Conservation (phyloP, 2,888 invertebrate genomes). For the Euplexia lucipara region DNA sequence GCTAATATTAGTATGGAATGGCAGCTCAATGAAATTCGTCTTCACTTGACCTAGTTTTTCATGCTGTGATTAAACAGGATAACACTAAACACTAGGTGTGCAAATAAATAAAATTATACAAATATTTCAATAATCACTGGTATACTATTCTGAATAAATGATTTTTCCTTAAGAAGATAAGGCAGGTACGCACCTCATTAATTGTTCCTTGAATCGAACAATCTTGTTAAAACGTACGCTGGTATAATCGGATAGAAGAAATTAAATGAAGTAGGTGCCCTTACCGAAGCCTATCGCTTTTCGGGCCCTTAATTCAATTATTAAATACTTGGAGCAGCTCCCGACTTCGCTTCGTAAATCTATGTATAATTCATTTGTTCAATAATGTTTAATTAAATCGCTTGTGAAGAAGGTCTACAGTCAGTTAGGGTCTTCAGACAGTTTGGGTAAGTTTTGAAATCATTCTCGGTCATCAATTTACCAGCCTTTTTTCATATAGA, state of each 20-base stretch:
- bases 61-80: no score
- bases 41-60: no score
- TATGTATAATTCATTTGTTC: slow-evolving; percentile 14
- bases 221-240: slow-evolving; percentile 7
- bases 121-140: no score
- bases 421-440: background rate
- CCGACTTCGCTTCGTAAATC: slow-evolving; percentile 10
- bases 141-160: no score
- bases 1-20: no score
- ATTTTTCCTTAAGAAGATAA: no score
- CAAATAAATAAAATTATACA: no score
- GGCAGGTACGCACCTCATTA: background rate
- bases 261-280: slow-evolving; percentile 28
- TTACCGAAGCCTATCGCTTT: slow-evolving; percentile 25
- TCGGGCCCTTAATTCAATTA: slow-evolving; percentile 39
- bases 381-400: background rate
- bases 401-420: background rate
- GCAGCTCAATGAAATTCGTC: no score
- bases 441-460: no score
- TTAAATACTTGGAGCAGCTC: background rate
- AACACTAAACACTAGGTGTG: no score
- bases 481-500: no score
- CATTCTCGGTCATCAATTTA: no score
- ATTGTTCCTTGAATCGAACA: background rate
- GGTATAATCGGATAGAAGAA: slow-evolving; percentile 33